These are phyloP conservation scores for Nephrotoma appendiculata DNA, from an alignment of 2,888 invertebrate genomes.

Conservation along the genomic window DNA sequence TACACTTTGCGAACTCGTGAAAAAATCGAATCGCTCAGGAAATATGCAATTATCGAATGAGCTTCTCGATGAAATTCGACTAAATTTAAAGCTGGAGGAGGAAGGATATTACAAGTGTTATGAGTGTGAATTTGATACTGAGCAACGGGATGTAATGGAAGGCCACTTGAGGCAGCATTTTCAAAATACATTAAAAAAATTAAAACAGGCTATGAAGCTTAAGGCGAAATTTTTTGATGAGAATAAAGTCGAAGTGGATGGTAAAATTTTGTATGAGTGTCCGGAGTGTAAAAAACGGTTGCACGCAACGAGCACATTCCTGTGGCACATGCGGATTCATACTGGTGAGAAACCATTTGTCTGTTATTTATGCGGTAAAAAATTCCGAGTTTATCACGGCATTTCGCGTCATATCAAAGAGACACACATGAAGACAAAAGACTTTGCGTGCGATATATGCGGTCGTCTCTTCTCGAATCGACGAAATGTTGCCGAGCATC, in stretches of 20 bases:
- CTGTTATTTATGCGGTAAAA: constrained; percentile 50
- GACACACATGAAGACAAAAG: constrained; percentile 45
- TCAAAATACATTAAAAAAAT: background rate
- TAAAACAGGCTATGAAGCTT: background rate
- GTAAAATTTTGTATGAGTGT: constrained; percentile 41
- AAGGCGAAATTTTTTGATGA: constrained; percentile 24
- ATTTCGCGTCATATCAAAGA: constrained; percentile 45
- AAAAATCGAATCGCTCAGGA: background rate
- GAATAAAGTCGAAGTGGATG: constrained; percentile 30
- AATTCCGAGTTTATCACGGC: constrained; percentile 49
- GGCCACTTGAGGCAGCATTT: background rate
- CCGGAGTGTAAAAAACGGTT: constrained; percentile 41
- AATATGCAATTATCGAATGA: background rate
- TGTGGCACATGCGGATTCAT: constrained; percentile 46
- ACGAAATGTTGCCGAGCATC: constrained; percentile 43
- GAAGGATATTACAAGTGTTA: background rate
- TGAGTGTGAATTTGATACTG: background rate
- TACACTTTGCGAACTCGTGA: background rate
- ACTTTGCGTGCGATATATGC: constrained; percentile 42
- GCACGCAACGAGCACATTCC: constrained; percentile 44
- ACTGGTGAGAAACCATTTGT: constrained; percentile 24
- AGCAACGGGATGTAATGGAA: background rate
- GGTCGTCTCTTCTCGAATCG: constrained; percentile 42
- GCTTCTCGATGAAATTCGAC: background rate
- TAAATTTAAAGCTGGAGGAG: background rate